Conservation (phyloP, 2,888 invertebrate species). For the Eupithecia insigniata region DNA sequence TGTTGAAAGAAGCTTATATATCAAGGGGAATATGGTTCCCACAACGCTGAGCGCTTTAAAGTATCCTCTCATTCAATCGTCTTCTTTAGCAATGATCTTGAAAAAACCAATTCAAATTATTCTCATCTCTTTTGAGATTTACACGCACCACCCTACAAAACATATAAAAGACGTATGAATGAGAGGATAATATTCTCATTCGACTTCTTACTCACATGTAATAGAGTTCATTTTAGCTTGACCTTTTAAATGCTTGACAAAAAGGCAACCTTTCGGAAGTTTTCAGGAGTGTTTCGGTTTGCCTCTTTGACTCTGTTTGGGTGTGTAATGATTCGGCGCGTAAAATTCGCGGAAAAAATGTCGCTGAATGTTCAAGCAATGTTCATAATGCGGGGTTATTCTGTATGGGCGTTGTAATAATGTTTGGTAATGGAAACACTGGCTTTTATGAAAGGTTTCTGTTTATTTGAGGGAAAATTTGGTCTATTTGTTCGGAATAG, state of each 20-base stretch:
- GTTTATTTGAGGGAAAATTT: neutral
- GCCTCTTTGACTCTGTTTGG: constrained; percentile 83
- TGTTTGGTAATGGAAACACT: constrained; percentile 18
- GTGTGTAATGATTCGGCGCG: constrained; percentile 82
- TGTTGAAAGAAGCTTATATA: neutral
- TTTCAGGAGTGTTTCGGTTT: constrained; percentile 80
- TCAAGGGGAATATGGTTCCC: neutral
- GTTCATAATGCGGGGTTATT: constrained; percentile 21
- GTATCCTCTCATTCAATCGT: no score
- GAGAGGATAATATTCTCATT: neutral
- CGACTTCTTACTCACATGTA: neutral
- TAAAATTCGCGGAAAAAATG: constrained; percentile 81
- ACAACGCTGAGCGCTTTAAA: no score
- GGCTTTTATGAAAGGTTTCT: constrained; percentile 17
- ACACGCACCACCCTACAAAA: neutral
- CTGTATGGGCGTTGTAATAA: constrained; percentile 22
- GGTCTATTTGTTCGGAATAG: neutral
- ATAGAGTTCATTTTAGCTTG: constrained; percentile 7
- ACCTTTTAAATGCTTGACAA: neutral
- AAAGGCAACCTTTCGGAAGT: constrained; percentile 69
- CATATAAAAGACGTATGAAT: neutral
- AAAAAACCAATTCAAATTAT: neutral
- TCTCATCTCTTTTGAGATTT: neutral
- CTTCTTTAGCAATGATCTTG: neutral
- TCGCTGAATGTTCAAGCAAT: constrained; percentile 53